Percentiles rank a stretch among this genome's conserved stretches.
Evolutionary conservation across 1,140 invertebrate species (phyloP).

Genomic region (Littorina saxatilis): DNA sequence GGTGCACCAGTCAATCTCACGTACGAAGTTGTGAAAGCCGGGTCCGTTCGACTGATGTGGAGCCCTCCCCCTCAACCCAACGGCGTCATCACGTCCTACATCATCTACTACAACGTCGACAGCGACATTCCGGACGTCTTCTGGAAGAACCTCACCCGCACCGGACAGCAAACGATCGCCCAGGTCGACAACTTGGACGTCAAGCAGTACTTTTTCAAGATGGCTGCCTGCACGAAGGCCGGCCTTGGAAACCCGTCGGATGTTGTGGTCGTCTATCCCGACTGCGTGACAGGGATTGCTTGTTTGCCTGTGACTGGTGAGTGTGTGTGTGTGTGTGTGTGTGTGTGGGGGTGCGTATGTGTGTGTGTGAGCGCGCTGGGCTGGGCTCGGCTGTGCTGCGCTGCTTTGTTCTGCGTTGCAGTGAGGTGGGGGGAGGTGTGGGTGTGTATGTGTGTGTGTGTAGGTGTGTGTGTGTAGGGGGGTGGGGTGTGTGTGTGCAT

Average conservation of each 20-base stretch:
- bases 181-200: conserved; percentile 36
- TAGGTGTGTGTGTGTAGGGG: too few relatives aligned
- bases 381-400: too few relatives aligned
- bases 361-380: not conserved
- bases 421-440: too few relatives aligned
- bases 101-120: conserved; percentile 58
- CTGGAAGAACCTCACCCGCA: conserved; percentile 50
- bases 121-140: conserved; percentile 40
- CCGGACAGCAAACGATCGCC: conserved; percentile 27
- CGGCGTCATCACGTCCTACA: conserved; percentile 62
- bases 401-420: too few relatives aligned
- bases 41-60: conserved; percentile 55
- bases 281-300: not conserved
- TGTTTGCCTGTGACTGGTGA: not conserved
- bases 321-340: conserved; percentile 11
- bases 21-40: conserved; percentile 37
- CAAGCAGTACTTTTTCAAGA: conserved; percentile 51
- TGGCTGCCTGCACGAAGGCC: conserved; percentile 51
- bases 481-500: too few relatives aligned
- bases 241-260: conserved; percentile 42
- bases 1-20: conserved; percentile 55
- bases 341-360: too few relatives aligned
- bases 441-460: too few relatives aligned
- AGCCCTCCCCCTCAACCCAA: conserved; percentile 57
- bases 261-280: conserved; percentile 39